phyloP scores from a whole-genome alignment of 2,888 invertebrate genomes.

The Phorcus lineatus region DNA sequence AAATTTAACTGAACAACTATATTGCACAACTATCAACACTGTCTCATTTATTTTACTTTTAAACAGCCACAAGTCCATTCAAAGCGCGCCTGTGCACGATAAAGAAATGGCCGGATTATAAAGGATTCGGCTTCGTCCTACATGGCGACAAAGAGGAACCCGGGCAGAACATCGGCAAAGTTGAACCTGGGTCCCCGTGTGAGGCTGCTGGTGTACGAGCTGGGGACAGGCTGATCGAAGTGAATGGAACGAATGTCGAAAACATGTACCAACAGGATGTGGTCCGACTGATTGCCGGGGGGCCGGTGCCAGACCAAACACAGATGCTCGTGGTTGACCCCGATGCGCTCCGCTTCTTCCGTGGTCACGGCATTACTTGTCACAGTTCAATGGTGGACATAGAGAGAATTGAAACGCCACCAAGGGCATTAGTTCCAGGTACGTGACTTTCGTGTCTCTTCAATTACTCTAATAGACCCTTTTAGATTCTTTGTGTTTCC shows the following conservation, averaged over 20 bases:
- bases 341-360: not conserved
- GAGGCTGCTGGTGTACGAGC: not conserved
- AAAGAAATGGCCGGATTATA: not conserved
- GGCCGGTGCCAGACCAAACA: not conserved
- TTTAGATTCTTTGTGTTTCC: no score
- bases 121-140: not conserved
- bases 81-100: not conserved
- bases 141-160: not conserved
- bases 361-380: not conserved
- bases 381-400: conserved; percentile 3
- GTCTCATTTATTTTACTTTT: no score
- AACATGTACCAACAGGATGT: not conserved
- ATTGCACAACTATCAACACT: no score
- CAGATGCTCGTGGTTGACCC: not conserved
- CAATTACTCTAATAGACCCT: no score
- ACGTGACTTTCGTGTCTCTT: not conserved
- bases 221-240: not conserved
- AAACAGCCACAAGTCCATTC: not conserved
- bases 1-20: no score
- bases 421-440: not conserved
- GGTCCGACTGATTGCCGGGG: not conserved
- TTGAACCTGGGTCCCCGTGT: not conserved
- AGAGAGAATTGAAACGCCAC: not conserved
- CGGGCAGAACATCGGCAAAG: not conserved
- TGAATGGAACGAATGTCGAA: not conserved